Percentiles rank a stretch among this genome's conserved stretches.
phyloP scores from a whole-genome alignment of 2,797 vertebrate genomes.

The Euphonia xanthogaster region DNA sequence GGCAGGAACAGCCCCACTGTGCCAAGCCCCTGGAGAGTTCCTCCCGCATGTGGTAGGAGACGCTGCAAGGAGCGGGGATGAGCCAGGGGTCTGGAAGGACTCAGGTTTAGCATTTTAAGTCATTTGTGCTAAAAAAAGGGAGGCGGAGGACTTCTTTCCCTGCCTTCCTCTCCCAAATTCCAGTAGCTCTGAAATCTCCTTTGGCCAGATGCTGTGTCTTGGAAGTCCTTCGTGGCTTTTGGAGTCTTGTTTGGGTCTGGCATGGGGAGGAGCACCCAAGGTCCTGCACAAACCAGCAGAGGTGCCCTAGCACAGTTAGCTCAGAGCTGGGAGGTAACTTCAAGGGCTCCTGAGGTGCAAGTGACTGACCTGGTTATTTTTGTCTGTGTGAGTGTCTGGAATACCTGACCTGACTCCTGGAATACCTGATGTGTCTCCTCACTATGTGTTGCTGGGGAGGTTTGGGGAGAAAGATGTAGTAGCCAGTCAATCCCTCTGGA shows the following conservation, averaged over 20 bases:
- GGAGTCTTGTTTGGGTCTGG: not conserved
- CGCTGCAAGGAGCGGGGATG: not conserved
- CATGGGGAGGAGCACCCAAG: fast-evolving
- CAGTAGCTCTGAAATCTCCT: not conserved
- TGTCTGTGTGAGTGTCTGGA: not conserved
- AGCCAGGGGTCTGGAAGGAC: not conserved
- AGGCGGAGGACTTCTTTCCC: not conserved
- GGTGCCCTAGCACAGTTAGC: not conserved
- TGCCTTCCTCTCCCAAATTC: fast-evolving
- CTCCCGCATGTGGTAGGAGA: not conserved
- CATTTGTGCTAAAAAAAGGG: not conserved
- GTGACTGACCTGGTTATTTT: not conserved
- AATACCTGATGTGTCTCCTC: not conserved
- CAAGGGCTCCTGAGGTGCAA: not conserved
- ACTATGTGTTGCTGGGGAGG: not conserved
- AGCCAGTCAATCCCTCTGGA: not conserved
- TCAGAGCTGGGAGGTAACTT: not conserved
- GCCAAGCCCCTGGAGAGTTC: not conserved
- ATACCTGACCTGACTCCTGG: not conserved
- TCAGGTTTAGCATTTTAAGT: not conserved
- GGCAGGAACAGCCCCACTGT: not conserved
- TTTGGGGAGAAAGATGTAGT: not conserved
- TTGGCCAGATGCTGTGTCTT: not conserved
- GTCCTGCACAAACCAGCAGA: not conserved
- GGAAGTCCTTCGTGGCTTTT: not conserved